phyloP scores from a whole-genome alignment of 2,888 invertebrate species.

The Chelonus formosanus region DNA sequence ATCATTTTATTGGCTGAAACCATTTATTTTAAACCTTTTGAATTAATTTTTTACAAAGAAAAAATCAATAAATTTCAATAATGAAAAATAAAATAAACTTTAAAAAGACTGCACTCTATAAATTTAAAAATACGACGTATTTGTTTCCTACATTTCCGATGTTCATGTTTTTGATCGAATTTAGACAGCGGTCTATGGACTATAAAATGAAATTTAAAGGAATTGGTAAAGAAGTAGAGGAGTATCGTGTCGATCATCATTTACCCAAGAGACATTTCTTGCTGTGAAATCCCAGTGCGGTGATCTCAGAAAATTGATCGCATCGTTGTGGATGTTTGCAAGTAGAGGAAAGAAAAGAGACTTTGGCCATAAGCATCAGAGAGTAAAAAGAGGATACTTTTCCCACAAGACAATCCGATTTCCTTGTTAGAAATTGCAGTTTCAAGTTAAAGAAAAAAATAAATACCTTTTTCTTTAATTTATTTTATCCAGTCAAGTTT shows the following conservation, averaged over 20 bases:
- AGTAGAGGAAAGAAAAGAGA: not conserved
- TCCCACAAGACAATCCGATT: conserved; percentile 43
- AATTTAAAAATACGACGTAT: too few relatives aligned
- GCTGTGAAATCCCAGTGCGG: conserved; percentile 37
- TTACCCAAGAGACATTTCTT: conserved; percentile 17
- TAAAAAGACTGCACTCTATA: too few relatives aligned
- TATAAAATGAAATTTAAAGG: too few relatives aligned
- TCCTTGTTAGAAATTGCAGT: conserved; percentile 28
- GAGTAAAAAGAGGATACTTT: conserved; percentile 35
- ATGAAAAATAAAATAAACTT: too few relatives aligned
- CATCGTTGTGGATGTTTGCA: conserved; percentile 23
- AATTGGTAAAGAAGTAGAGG: not conserved
- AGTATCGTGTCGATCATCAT: conserved; percentile 1
- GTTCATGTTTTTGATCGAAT: too few relatives aligned
- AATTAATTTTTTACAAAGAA: too few relatives aligned
- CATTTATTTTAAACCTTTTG: too few relatives aligned
- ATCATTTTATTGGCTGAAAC: too few relatives aligned
- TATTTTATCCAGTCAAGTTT: conserved; percentile 6
- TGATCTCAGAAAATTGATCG: conserved; percentile 42
- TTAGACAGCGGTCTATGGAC: too few relatives aligned
- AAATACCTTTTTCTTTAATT: conserved; percentile 12
- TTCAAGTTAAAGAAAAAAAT: conserved; percentile 29
- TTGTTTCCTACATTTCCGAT: too few relatives aligned
- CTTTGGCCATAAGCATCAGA: not conserved
- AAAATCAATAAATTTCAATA: too few relatives aligned